These are phyloP conservation scores for Columbina picui DNA, from an alignment of 2,113 vertebrate species.

Conservation along the genomic window DNA sequence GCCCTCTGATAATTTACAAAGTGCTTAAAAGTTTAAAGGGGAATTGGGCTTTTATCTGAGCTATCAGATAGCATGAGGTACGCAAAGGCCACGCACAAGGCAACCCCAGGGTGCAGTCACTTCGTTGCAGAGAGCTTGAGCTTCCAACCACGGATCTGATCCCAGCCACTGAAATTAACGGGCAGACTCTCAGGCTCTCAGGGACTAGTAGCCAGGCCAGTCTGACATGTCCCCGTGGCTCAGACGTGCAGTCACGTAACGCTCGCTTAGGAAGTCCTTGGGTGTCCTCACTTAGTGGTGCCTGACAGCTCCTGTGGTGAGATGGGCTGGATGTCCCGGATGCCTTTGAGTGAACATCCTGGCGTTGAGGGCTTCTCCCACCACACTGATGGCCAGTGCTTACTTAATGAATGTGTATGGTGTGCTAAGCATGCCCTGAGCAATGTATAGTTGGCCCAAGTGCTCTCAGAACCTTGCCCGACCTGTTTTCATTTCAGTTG, in stretches of 20 bases:
- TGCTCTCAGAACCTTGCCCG: conserved; percentile 24
- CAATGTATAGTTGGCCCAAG: neutral
- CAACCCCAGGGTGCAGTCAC: conserved; percentile 17
- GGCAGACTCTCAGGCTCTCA: conserved; percentile 2
- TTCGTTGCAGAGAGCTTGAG: neutral
- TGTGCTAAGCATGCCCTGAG: conserved; percentile 14
- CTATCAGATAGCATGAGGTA: conserved; percentile 46
- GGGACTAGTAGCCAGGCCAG: neutral
- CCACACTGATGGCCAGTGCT: neutral
- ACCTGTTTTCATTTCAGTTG: conserved; percentile 52
- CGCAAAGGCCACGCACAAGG: conserved; percentile 25
- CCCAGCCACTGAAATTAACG: conserved; percentile 20
- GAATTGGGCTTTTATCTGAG: conserved; percentile 61
- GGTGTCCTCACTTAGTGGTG: neutral
- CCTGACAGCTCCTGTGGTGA: neutral
- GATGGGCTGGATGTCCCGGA: neutral
- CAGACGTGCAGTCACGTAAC: conserved; percentile 33
- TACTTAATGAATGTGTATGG: neutral
- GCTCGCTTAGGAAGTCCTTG: neutral
- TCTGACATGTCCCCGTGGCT: neutral
- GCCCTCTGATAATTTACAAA: conserved; percentile 66
- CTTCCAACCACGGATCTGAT: conserved; percentile 12
- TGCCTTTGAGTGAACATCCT: conserved; percentile 4
- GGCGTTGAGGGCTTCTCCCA: conserved; percentile 15
- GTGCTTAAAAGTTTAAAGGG: conserved; percentile 62